These are phyloP conservation scores for Sesamia inferens DNA, from an alignment of 2,888 invertebrate species.

Conservation along the genomic window DNA sequence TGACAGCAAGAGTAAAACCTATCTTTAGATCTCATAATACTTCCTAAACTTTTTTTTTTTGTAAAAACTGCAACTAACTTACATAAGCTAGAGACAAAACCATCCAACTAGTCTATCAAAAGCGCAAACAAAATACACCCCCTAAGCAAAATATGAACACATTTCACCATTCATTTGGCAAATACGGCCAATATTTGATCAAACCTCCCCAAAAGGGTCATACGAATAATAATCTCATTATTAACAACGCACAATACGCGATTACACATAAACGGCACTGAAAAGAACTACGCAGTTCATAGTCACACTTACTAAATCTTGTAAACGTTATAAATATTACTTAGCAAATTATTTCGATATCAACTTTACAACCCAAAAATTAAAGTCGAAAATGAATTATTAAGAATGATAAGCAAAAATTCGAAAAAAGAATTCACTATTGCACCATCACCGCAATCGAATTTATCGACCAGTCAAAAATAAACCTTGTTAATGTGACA, in stretches of 20 bases:
- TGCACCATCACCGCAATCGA: slow-evolving; percentile 67
- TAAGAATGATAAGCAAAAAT: slow-evolving; percentile 53
- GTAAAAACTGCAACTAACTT: neutral
- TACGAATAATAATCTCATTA: slow-evolving; percentile 83
- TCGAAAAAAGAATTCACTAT: slow-evolving; percentile 70
- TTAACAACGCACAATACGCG: slow-evolving; percentile 78
- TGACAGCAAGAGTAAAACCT: no score
- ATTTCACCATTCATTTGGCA: slow-evolving; percentile 78
- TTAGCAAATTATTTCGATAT: slow-evolving; percentile 40
- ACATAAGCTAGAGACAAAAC: neutral
- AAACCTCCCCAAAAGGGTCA: slow-evolving; percentile 72
- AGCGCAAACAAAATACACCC: slow-evolving; percentile 25
- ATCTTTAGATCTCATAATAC: no score
- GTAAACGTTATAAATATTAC: slow-evolving; percentile 53
- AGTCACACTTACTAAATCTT: slow-evolving; percentile 63
- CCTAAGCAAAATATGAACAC: slow-evolving; percentile 51
- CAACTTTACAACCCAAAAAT: accelerated
- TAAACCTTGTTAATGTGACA: neutral
- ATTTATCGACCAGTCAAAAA: slow-evolving; percentile 40
- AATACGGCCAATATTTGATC: slow-evolving; percentile 82
- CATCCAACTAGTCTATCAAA: slow-evolving; percentile 15
- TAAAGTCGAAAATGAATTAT: slow-evolving; percentile 44
- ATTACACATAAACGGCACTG: slow-evolving; percentile 81
- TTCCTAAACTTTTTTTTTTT: no score
- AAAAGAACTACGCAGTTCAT: slow-evolving; percentile 72